A percentile compares a stretch with the other conserved stretches of the same genome.
phyloP scores from a whole-genome alignment of 2,888 invertebrate genomes.

The Cantharis flavilabris region DNA sequence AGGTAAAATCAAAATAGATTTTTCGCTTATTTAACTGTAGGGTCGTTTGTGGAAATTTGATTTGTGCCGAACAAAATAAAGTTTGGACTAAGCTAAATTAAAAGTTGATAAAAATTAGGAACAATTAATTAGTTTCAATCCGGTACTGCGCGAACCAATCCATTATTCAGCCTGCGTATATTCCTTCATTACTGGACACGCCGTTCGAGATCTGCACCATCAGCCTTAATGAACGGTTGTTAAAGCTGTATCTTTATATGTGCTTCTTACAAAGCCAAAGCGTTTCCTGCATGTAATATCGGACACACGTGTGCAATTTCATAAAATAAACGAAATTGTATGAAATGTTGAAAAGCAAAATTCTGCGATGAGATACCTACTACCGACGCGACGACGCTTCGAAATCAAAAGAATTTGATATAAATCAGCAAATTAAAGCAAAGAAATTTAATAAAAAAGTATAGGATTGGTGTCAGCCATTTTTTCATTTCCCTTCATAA shows the following conservation, averaged over 20 bases:
- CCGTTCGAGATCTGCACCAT: slow-evolving; percentile 26
- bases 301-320: slow-evolving; percentile 23
- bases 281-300: slow-evolving; percentile 16
- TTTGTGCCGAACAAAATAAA: background rate
- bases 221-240: slow-evolving; percentile 26
- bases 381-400: background rate
- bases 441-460: slow-evolving; percentile 4
- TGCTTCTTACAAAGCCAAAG: slow-evolving; percentile 13
- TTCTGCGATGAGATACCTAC: background rate
- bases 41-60: background rate
- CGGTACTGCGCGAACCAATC: slow-evolving; percentile 26
- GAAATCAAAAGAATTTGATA: slow-evolving; percentile 1
- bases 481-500: background rate
- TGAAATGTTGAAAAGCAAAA: background rate
- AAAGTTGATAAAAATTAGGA: background rate
- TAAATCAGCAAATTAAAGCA: slow-evolving; percentile 4
- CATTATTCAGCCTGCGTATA: slow-evolving; percentile 28
- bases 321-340: slow-evolving; percentile 23
- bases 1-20: background rate
- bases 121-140: slow-evolving; percentile 23
- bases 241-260: slow-evolving; percentile 26
- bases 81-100: background rate
- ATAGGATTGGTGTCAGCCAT: background rate
- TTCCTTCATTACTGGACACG: slow-evolving; percentile 29
- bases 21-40: background rate